These are phyloP conservation scores for Dichetophora obliterata DNA, from an alignment of 2,888 invertebrate species.

Conservation along the genomic window DNA sequence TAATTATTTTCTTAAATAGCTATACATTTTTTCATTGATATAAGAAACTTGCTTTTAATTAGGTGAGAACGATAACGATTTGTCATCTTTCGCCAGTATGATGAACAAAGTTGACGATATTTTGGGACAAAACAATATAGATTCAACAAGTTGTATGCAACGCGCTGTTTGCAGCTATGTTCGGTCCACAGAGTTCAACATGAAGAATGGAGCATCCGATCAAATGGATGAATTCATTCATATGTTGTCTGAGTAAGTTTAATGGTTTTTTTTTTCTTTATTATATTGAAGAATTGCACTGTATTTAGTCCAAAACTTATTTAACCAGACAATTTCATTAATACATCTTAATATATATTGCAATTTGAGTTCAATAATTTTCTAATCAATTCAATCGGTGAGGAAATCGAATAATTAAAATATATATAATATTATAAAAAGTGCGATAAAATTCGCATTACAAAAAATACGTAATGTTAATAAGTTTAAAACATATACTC, in stretches of 20 bases:
- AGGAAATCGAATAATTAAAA: no score
- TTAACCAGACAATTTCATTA: no score
- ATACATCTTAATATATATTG: no score
- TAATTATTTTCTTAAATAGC: constrained; percentile 51
- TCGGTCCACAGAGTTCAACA: constrained; percentile 77
- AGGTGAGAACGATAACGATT: constrained; percentile 74
- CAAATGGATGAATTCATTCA: constrained; percentile 76
- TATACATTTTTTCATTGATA: not conserved
- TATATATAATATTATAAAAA: no score
- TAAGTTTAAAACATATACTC: no score
- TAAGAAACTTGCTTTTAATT: not conserved
- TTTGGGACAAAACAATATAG: constrained; percentile 78
- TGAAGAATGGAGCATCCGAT: constrained; percentile 75
- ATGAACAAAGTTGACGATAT: constrained; percentile 77
- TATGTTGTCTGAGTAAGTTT: constrained; percentile 75
- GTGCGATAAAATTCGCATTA: no score
- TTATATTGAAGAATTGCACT: constrained; percentile 28
- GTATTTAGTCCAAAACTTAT: no score
- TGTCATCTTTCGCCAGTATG: constrained; percentile 75
- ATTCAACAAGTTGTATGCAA: constrained; percentile 80
- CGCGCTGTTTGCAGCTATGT: constrained; percentile 80
- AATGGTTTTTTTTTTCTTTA: not conserved
- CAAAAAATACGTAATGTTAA: no score
- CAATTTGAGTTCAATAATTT: no score
- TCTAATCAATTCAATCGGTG: no score